phyloP scores from a whole-genome alignment of 2,113 vertebrate species.

The Pontoporia blainvillei region DNA sequence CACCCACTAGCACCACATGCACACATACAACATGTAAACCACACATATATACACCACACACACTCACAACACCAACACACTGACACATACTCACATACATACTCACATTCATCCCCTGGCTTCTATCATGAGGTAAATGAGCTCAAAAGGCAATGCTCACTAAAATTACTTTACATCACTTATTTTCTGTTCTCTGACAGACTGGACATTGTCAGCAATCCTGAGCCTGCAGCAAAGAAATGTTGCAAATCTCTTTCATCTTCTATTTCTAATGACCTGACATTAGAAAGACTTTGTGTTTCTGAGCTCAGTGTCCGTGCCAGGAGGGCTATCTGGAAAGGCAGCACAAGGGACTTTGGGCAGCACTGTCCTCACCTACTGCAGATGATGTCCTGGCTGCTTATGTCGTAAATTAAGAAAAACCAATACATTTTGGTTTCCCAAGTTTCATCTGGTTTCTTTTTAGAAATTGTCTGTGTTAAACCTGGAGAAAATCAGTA shows the following conservation, averaged over 20 bases:
- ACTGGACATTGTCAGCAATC: not conserved
- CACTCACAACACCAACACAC: not conserved
- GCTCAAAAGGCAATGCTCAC: not conserved
- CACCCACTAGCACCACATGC: not conserved
- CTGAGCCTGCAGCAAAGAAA: not conserved
- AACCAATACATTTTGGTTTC: not conserved
- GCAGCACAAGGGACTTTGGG: not conserved
- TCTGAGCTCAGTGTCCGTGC: not conserved
- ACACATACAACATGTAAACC: not conserved
- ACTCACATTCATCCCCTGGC: not conserved
- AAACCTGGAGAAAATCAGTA: not conserved
- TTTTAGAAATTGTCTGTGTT: not conserved
- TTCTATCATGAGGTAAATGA: not conserved
- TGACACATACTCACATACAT: not conserved
- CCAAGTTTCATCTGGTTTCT: not conserved
- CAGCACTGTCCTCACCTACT: not conserved
- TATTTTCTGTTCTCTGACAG: not conserved
- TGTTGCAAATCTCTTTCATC: not conserved
- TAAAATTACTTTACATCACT: not conserved
- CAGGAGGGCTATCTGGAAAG: not conserved
- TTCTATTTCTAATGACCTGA: not conserved
- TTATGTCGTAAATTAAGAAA: not conserved
- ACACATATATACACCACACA: not conserved
- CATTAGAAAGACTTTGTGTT: not conserved
- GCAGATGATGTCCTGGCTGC: not conserved